Conservation (phyloP, 2,888 invertebrate genomes). For the Stenodera caucasica region DNA sequence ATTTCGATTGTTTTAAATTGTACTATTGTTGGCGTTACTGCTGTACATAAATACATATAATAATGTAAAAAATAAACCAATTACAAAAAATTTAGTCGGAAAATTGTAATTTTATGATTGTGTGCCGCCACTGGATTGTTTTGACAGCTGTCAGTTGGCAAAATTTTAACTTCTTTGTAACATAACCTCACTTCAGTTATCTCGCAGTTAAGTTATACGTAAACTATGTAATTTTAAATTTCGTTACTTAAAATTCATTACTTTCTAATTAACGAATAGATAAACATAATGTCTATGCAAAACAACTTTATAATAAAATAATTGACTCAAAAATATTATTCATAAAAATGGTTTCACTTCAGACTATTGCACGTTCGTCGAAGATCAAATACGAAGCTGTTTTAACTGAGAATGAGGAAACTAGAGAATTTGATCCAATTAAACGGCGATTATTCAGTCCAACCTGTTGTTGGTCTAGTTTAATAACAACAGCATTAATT, state of each 20-base stretch:
- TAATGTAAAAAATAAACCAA: not conserved
- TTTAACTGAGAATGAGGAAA: slow-evolving; percentile 40
- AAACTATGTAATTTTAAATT: not conserved
- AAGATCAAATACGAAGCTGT: slow-evolving; percentile 45
- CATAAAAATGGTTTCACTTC: not conserved
- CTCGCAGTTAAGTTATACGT: not conserved
- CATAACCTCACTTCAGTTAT: not conserved
- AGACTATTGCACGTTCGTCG: not conserved
- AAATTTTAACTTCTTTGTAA: not conserved
- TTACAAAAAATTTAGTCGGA: not conserved
- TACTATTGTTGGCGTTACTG: not conserved
- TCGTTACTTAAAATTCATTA: no score
- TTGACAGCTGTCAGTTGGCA: slow-evolving; percentile 1
- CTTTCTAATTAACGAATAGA: no score
- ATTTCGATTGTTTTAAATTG: not conserved
- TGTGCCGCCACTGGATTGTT: not conserved
- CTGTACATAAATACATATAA: not conserved
- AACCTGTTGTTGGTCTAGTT: slow-evolving; percentile 50
- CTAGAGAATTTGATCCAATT: slow-evolving; percentile 46
- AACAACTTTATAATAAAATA: no score
- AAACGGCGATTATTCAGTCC: slow-evolving; percentile 45
- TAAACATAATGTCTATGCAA: no score
- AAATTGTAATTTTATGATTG: not conserved
- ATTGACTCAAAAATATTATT: no score
- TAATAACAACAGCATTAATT: slow-evolving; percentile 62